Conservation (phyloP, 1,140 invertebrate genomes). For the Nasonia longicornis region DNA sequence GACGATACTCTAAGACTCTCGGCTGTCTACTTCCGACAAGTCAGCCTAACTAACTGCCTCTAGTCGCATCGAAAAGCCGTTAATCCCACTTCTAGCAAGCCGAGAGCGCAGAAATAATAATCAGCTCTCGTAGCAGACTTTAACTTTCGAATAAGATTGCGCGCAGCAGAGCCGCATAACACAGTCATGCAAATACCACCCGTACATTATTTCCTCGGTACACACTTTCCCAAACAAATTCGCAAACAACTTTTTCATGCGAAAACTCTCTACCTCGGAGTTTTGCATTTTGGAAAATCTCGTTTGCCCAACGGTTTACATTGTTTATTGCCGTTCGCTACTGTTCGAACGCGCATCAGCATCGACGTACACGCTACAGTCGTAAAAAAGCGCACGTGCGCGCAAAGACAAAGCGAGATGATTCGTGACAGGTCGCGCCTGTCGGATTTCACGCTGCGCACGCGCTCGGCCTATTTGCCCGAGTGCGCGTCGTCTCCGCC, state of each 20-base stretch:
- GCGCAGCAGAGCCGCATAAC: neutral
- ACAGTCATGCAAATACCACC: neutral
- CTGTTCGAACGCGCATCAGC: neutral
- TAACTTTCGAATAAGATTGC: neutral
- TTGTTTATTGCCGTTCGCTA: too few species aligned
- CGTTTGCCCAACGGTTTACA: too few species aligned
- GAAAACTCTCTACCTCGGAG: too few species aligned
- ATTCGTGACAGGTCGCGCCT: slow-evolving; percentile 12
- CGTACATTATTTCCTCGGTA: too few species aligned
- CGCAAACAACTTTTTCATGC: neutral
- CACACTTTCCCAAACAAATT: neutral
- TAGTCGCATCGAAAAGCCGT: neutral
- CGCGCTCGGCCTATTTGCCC: neutral
- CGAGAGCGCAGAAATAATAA: neutral
- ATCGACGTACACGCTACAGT: too few species aligned
- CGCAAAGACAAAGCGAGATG: neutral
- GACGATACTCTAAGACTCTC: neutral
- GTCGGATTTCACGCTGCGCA: slow-evolving; percentile 17
- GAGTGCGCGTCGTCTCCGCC: neutral
- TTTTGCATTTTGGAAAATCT: too few species aligned
- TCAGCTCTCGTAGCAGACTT: neutral
- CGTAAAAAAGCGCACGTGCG: neutral
- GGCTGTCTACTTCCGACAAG: neutral
- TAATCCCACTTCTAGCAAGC: neutral
- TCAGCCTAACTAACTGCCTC: neutral